These are phyloP conservation scores for Pantala flavescens DNA, from an alignment of 1,140 invertebrate species.

Conservation along the genomic window DNA sequence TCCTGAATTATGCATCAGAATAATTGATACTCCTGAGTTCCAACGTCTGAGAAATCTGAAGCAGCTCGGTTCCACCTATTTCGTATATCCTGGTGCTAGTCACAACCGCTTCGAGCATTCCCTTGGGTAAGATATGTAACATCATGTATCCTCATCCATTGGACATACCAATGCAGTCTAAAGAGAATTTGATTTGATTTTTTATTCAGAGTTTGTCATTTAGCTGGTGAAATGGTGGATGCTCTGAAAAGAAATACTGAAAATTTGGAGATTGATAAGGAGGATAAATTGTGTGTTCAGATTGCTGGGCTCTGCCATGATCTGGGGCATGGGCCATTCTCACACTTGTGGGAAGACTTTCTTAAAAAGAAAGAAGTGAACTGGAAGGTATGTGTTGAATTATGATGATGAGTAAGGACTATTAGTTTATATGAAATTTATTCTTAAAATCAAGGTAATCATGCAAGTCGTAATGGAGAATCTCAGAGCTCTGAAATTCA, in stretches of 20 bases:
- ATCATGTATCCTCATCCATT: conserved; percentile 12
- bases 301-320: conserved; percentile 59
- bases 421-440: too few species aligned
- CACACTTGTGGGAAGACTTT: conserved; percentile 46
- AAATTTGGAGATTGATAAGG: background rate
- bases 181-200: too few species aligned
- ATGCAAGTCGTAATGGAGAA: too few species aligned
- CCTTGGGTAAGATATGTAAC: conserved; percentile 41
- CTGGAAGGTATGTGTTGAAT: conserved; percentile 31
- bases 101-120: conserved; percentile 52
- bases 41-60: conserved; percentile 47
- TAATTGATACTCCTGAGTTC: conserved; percentile 53
- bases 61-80: conserved; percentile 42
- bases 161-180: too few species aligned
- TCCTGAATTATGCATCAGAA: conserved; percentile 36
- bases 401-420: background rate
- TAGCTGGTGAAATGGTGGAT: conserved; percentile 27
- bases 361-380: conserved; percentile 28
- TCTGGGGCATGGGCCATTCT: conserved; percentile 56
- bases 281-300: conserved; percentile 28
- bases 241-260: conserved; percentile 18
- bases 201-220: conserved; percentile 26
- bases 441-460: too few species aligned
- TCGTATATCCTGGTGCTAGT: conserved; percentile 45
- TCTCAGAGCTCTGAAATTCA: too few species aligned